A percentile compares a stretch with the other conserved stretches of the same genome.
Conservation (phyloP, 2,888 invertebrate species). For the Pomacea canaliculata region DNA sequence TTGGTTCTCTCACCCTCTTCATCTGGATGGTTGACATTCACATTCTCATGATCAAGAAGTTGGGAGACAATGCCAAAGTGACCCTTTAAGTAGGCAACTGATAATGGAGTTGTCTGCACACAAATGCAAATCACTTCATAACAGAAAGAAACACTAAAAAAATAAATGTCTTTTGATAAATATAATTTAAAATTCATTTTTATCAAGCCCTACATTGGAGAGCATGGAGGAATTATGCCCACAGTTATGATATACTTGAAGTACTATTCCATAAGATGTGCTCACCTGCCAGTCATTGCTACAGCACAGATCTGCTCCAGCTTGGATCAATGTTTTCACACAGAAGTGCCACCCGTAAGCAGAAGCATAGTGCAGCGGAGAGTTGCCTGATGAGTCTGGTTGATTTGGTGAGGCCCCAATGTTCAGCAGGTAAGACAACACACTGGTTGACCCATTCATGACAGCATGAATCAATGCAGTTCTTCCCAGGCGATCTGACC, state of each 20-base stretch:
- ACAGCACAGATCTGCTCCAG: slow-evolving; percentile 60
- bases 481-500: slow-evolving; percentile 69
- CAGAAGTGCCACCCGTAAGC: slow-evolving; percentile 73
- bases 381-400: slow-evolving; percentile 71
- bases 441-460: slow-evolving; percentile 71
- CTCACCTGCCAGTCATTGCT: slow-evolving; percentile 69
- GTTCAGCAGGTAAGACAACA: slow-evolving; percentile 69
- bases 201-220: too few relatives aligned
- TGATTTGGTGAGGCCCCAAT: slow-evolving; percentile 67
- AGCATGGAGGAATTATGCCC: too few relatives aligned
- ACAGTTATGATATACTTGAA: too few relatives aligned
- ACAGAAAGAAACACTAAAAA: too few relatives aligned
- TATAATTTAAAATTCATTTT: too few relatives aligned
- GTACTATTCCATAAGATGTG: too few relatives aligned
- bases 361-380: slow-evolving; percentile 71
- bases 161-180: too few relatives aligned
- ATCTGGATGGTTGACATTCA: slow-evolving; percentile 66
- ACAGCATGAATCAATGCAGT: slow-evolving; percentile 71
- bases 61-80: slow-evolving; percentile 69
- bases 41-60: slow-evolving; percentile 65
- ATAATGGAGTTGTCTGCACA: slow-evolving; percentile 69
- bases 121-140: neutral
- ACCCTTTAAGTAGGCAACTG: slow-evolving; percentile 71
- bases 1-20: slow-evolving; percentile 53
- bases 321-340: slow-evolving; percentile 68